Conservation (phyloP, 2,888 invertebrate genomes). For the Cryptocheilus praepositus region DNA sequence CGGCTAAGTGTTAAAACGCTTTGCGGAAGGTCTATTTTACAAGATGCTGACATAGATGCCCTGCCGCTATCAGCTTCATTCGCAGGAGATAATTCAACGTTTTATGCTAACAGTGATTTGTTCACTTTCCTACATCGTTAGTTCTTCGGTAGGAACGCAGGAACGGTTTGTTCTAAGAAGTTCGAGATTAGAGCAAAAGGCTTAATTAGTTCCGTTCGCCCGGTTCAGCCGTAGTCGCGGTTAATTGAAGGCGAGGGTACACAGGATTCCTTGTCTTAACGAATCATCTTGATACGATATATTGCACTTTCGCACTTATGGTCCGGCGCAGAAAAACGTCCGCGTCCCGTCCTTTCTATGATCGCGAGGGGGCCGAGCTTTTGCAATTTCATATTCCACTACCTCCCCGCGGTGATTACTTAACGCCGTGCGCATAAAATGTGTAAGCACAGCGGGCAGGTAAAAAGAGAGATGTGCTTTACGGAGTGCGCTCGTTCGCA, state of each 20-base stretch:
- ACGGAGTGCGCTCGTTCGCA: neutral
- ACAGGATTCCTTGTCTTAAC: constrained; percentile 11
- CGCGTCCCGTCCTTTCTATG: neutral
- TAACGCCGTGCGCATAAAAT: neutral
- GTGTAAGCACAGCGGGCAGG: no score
- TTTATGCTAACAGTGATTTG: no score
- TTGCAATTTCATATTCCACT: constrained; percentile 1
- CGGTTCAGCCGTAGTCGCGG: constrained; percentile 14
- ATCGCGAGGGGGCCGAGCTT: neutral
- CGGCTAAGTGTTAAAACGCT: no score
- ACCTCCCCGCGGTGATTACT: neutral
- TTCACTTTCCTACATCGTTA: no score
- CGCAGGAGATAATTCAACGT: no score
- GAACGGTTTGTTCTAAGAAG: constrained; percentile 15
- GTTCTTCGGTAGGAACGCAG: no score
- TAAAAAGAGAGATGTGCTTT: no score
- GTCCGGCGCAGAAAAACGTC: neutral
- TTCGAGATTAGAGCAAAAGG: constrained; percentile 27
- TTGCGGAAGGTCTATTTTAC: no score
- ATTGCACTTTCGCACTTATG: constrained; percentile 5
- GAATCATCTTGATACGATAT: constrained; percentile 7
- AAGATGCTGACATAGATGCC: no score
- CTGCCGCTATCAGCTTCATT: no score
- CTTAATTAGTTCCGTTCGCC: constrained; percentile 23
- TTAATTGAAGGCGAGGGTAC: constrained; percentile 20